These are phyloP conservation scores for Pterostichus madidus DNA, from an alignment of 2,888 invertebrate genomes.

Conservation along the genomic window DNA sequence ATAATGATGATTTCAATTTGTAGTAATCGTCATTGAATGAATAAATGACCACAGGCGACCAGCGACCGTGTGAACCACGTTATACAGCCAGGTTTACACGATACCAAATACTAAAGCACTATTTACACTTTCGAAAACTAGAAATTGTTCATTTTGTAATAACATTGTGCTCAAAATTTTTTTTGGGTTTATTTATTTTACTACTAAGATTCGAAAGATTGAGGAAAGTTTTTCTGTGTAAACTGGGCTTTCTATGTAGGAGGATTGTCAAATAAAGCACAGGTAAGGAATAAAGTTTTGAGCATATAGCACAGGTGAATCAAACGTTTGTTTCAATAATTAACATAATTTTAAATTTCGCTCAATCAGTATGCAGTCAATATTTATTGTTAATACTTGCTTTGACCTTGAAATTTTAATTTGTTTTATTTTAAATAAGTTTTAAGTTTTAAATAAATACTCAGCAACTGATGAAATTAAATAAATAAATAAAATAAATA, in stretches of 20 bases:
- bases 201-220: background rate
- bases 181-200: constrained; percentile 3
- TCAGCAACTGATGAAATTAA: too few relatives aligned
- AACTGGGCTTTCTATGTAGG: constrained; percentile 16
- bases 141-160: too few relatives aligned
- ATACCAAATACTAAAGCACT: constrained; percentile 6
- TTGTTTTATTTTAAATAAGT: too few relatives aligned
- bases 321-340: background rate
- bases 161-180: background rate
- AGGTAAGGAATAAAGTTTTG: constrained; percentile 14
- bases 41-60: constrained; percentile 65
- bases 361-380: too few relatives aligned
- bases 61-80: constrained; percentile 67
- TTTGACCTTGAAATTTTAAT: background rate
- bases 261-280: constrained; percentile 1
- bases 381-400: too few relatives aligned
- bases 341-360: too few relatives aligned
- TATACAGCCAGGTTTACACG: constrained; percentile 61
- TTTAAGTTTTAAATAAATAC: too few relatives aligned
- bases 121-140: background rate
- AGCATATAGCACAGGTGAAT: background rate
- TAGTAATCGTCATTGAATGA: background rate
- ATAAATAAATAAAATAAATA: too few relatives aligned
- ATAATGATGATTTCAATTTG: too few relatives aligned
- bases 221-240: background rate